phyloP scores from a whole-genome alignment of 2,888 invertebrate species.

The Parapristionchus giblindavisi region DNA sequence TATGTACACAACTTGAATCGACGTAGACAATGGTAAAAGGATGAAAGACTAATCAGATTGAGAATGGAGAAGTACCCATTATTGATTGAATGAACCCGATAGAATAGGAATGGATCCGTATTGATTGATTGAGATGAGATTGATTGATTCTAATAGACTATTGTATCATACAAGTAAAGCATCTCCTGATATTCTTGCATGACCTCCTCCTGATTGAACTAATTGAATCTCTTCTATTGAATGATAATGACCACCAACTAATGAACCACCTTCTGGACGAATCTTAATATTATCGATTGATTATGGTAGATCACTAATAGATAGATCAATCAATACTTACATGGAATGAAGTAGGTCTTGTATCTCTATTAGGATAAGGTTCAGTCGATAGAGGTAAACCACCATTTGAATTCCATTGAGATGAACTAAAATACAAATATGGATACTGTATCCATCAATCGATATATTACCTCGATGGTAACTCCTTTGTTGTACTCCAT shows the following conservation, averaged over 20 bases:
- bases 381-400: slow-evolving; percentile 24
- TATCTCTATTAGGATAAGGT: not conserved
- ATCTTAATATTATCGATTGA: slow-evolving; percentile 18
- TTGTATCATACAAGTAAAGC: slow-evolving; percentile 24
- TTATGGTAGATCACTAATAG: not conserved
- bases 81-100: slow-evolving; percentile 7
- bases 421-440: slow-evolving; percentile 21
- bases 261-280: slow-evolving; percentile 29
- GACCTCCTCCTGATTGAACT: slow-evolving; percentile 18
- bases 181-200: slow-evolving; percentile 7
- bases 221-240: slow-evolving; percentile 37
- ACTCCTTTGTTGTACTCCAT: slow-evolving; percentile 15
- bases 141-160: not conserved
- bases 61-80: too few relatives aligned
- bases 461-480: slow-evolving; percentile 16
- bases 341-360: slow-evolving; percentile 27
- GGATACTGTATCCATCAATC: not conserved
- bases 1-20: too few relatives aligned
- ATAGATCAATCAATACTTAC: not conserved
- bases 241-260: slow-evolving; percentile 37
- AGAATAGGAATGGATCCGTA: slow-evolving; percentile 24
- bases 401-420: not conserved
- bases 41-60: slow-evolving; percentile 8
- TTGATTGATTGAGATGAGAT: not conserved
- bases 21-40: not conserved